A percentile compares a stretch with the other conserved stretches of the same genome.
Conservation (phyloP, 2,888 invertebrate species). For the Eupeodes latifasciatus region DNA sequence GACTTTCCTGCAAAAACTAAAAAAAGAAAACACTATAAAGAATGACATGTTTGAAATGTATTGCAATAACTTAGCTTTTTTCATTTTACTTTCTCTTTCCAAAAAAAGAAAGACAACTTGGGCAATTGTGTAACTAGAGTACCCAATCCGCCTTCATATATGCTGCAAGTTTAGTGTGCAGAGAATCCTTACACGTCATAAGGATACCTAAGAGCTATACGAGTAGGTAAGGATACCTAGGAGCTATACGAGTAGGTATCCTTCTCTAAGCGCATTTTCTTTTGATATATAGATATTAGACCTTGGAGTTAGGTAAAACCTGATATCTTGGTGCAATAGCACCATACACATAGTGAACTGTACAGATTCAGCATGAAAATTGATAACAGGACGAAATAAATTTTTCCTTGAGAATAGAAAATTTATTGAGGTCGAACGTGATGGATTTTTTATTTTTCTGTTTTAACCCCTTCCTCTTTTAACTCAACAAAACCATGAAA, state of each 20-base stretch:
- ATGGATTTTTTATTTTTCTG: slow-evolving; percentile 53
- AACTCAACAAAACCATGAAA: background rate
- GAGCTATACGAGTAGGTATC: no score
- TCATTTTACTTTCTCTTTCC: slow-evolving; percentile 26
- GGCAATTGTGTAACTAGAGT: background rate
- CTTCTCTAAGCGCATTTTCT: slow-evolving; percentile 55
- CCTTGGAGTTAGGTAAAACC: background rate
- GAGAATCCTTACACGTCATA: slow-evolving; percentile 41
- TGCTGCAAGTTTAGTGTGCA: slow-evolving; percentile 3
- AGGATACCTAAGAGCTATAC: background rate
- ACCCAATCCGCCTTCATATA: background rate
- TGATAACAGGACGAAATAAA: slow-evolving; percentile 73
- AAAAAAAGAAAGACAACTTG: background rate
- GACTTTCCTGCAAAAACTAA: background rate
- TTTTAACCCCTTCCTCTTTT: slow-evolving; percentile 14
- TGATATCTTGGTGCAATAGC: slow-evolving; percentile 45
- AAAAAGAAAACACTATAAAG: slow-evolving; percentile 16
- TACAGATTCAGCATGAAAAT: slow-evolving; percentile 65
- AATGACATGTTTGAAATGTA: slow-evolving; percentile 70
- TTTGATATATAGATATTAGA: background rate
- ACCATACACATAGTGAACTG: background rate
- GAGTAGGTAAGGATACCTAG: slow-evolving; percentile 1
- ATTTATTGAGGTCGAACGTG: slow-evolving; percentile 75
- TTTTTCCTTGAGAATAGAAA: slow-evolving; percentile 67
- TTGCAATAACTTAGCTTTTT: slow-evolving; percentile 65